Percentiles rank a stretch among this genome's conserved stretches.
Conservation (phyloP, 1,140 invertebrate genomes). For the Conus ventricosus region DNA sequence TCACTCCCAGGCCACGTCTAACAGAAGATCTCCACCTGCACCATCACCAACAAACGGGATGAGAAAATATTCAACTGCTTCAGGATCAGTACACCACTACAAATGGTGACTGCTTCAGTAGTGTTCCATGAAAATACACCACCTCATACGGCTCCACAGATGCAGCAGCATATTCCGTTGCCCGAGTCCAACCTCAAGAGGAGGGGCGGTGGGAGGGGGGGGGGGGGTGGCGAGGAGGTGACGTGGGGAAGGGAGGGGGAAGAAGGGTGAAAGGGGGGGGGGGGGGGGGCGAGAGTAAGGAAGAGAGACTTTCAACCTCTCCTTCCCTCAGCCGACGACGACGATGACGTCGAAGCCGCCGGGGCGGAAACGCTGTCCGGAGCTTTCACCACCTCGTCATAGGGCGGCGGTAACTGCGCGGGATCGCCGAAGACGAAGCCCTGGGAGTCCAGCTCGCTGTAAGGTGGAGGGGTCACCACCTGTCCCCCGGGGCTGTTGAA, state of each 20-base stretch:
- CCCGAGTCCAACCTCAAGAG: no score
- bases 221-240: background rate
- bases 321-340: background rate
- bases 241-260: background rate
- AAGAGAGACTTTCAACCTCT: background rate
- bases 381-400: background rate
- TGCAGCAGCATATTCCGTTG: no score
- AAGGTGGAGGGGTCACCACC: background rate
- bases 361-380: background rate
- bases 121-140: no score
- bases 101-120: no score
- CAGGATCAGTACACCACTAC: no score
- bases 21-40: no score
- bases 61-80: no score
- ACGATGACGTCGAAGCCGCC: background rate
- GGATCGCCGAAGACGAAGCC: background rate
- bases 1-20: no score
- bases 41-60: no score
- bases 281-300: background rate
- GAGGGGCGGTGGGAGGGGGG: no score
- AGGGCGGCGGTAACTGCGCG: background rate
- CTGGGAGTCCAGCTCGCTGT: slow-evolving; percentile 12
- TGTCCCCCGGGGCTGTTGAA: background rate
- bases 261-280: no score
- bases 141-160: no score